Conservation (phyloP, 2,888 invertebrate genomes). For the Phanerotoma sp. region DNA sequence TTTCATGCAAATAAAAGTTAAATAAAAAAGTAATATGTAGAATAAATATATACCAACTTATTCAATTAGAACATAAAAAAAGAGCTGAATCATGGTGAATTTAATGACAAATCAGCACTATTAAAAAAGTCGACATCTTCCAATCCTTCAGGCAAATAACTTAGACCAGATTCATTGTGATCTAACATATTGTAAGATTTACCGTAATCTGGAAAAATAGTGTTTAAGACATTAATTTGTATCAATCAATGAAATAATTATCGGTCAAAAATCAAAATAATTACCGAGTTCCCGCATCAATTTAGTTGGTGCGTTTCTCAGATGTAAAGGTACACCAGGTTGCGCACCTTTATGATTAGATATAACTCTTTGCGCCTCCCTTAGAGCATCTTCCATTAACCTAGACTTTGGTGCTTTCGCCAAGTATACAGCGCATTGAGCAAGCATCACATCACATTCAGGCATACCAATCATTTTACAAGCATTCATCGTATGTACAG, state of each 20-base stretch:
- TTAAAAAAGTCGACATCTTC: constrained; percentile 62
- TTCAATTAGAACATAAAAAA: not conserved
- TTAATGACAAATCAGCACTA: constrained; percentile 9
- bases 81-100: constrained; percentile 5
- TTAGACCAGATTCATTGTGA: constrained; percentile 62
- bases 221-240: constrained; percentile 1
- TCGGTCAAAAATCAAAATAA: constrained; percentile 14
- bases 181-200: constrained; percentile 64
- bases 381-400: constrained; percentile 61
- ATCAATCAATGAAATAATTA: not conserved
- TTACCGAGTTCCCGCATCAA: constrained; percentile 74
- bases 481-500: constrained; percentile 75
- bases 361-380: constrained; percentile 65
- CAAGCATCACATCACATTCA: constrained; percentile 75
- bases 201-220: constrained; percentile 63
- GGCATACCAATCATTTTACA: constrained; percentile 82
- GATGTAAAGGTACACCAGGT: constrained; percentile 74
- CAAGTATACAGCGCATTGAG: constrained; percentile 75
- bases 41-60: too few relatives aligned
- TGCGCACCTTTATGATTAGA: constrained; percentile 67
- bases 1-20: too few relatives aligned
- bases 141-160: constrained; percentile 71
- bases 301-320: constrained; percentile 76
- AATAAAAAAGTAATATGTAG: constrained; percentile 1
- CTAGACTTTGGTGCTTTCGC: constrained; percentile 75